A percentile compares a stretch with the other conserved stretches of the same genome.
Conservation (phyloP, 2,113 vertebrate species). For the Mesoclemmys tuberculata region DNA sequence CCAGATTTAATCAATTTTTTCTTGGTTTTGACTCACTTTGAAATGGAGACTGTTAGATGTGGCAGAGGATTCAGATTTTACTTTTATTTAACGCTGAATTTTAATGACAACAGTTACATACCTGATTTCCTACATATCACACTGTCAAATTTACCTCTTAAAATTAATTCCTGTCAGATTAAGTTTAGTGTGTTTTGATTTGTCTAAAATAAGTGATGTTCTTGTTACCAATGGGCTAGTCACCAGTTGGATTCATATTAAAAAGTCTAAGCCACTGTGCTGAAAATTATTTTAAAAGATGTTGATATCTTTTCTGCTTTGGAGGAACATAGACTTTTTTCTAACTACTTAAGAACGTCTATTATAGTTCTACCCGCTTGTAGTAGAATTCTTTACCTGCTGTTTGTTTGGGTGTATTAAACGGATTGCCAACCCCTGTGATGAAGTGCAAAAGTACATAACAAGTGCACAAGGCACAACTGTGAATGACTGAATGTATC, state of each 20-base stretch:
- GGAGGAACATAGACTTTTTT: constrained; percentile 14
- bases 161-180: not conserved
- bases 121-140: not conserved
- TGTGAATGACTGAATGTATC: not conserved
- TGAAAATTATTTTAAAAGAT: constrained; percentile 13
- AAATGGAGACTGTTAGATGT: not conserved
- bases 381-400: not conserved
- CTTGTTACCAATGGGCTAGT: not conserved
- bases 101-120: not conserved
- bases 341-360: not conserved
- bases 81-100: not conserved
- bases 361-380: not conserved
- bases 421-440: constrained; percentile 32
- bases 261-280: not conserved
- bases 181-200: not conserved
- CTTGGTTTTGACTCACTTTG: not conserved
- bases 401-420: constrained; percentile 5
- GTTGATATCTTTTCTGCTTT: constrained; percentile 3
- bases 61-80: not conserved
- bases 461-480: not conserved
- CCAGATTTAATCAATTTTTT: not conserved
- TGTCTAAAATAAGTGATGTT: not conserved
- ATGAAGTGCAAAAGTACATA: constrained; percentile 7
- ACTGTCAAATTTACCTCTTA: not conserved
- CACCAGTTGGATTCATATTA: constrained; percentile 21